Percentiles rank a stretch among this genome's conserved stretches.
Conservation (phyloP, 2,888 invertebrate species). For the Drosophila diplacantha region DNA sequence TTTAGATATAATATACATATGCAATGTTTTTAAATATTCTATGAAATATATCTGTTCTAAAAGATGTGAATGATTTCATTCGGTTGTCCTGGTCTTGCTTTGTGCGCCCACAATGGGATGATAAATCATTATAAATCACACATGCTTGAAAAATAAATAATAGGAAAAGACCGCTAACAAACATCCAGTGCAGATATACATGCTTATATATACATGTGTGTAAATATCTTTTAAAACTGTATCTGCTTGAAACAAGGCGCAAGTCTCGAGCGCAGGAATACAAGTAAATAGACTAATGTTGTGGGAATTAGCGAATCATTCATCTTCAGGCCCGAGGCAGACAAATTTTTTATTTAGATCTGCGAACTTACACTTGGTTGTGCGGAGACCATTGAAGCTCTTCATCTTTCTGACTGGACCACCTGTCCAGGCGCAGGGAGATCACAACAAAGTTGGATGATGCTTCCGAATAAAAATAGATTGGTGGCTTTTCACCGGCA, state of each 20-base stretch:
- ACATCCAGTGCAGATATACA: conserved; percentile 9
- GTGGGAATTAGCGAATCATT: conserved; percentile 59
- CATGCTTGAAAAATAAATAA: conserved; percentile 45
- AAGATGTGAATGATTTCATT: conserved; percentile 31
- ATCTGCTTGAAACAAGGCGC: conserved; percentile 25
- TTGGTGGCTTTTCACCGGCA: conserved; percentile 22
- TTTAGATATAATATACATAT: background rate
- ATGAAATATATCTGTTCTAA: background rate
- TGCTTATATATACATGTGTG: conserved; percentile 14
- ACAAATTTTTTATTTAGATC: conserved; percentile 7
- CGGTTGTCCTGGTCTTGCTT: conserved; percentile 7
- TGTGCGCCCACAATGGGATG: conserved; percentile 47
- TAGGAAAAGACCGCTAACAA: conserved; percentile 36
- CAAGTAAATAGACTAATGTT: conserved; percentile 39
- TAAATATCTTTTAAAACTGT: conserved; percentile 10
- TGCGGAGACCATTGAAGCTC: background rate
- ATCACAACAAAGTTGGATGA: conserved; percentile 19
- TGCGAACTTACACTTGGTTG: conserved; percentile 17
- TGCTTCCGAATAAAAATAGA: conserved; percentile 36
- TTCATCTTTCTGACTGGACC: conserved; percentile 20
- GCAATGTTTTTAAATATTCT: background rate
- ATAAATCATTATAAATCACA: conserved; percentile 64
- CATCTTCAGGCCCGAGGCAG: conserved; percentile 40
- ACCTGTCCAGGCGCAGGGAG: conserved; percentile 31
- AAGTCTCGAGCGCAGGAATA: conserved; percentile 15